Evolutionary conservation across 2,888 invertebrate genomes (phyloP).

Genomic region (Zele albiditarsus): DNA sequence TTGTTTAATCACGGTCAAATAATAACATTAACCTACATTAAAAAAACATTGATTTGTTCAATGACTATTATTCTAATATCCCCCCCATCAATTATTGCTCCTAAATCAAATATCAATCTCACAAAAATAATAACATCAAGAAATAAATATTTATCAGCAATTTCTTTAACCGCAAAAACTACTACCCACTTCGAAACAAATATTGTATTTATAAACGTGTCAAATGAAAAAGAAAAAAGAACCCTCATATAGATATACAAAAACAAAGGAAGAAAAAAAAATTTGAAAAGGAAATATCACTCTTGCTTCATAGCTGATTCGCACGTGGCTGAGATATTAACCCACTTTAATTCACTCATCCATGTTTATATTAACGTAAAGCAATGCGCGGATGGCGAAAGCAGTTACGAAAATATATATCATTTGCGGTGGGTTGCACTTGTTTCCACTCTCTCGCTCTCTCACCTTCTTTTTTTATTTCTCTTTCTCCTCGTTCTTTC

Average conservation of each 20-base stretch:
- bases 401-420: conserved; percentile 10
- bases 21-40: too few relatives aligned
- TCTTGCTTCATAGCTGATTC: not conserved
- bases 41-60: too few relatives aligned
- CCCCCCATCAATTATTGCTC: too few relatives aligned
- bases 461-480: not conserved
- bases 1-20: too few relatives aligned
- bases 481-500: not conserved
- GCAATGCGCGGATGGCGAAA: not conserved
- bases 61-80: too few relatives aligned
- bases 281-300: not conserved
- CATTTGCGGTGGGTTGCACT: not conserved
- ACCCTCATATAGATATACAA: not conserved
- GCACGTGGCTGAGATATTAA: not conserved
- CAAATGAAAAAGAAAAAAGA: not conserved
- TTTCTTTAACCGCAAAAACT: too few relatives aligned
- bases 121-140: too few relatives aligned
- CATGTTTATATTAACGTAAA: not conserved
- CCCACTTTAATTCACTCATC: conserved; percentile 10
- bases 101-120: too few relatives aligned
- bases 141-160: too few relatives aligned
- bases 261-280: not conserved
- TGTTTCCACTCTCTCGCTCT: not conserved
- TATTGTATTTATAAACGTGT: not conserved
- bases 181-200: too few relatives aligned